These are phyloP conservation scores for Tachina fera DNA, from an alignment of 2,888 invertebrate species.

Conservation along the genomic window DNA sequence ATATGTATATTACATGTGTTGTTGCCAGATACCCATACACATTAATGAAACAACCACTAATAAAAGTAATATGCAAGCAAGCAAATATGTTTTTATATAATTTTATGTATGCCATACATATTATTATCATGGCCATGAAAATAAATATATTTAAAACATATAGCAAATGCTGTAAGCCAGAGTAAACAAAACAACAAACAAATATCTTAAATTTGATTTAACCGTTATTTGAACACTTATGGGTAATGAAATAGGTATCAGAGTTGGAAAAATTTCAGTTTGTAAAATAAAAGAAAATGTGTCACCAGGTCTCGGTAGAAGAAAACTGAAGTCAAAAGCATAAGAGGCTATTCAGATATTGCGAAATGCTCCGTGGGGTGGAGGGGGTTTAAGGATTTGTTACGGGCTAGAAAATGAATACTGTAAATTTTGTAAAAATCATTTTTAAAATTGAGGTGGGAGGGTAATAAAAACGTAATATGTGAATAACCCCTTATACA, in stretches of 20 bases:
- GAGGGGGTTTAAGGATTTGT: no score
- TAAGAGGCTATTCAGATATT: no score
- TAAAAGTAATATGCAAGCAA: neutral
- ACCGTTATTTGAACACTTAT: neutral
- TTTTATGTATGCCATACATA: neutral
- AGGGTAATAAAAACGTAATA: no score
- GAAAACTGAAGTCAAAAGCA: no score
- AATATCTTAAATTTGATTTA: neutral
- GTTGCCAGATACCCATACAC: slow-evolving; percentile 15
- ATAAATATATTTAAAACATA: slow-evolving; percentile 6
- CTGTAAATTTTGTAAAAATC: no score
- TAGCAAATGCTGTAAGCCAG: neutral
- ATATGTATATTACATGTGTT: neutral
- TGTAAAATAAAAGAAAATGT: no score
- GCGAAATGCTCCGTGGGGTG: no score
- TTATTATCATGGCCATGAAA: slow-evolving; percentile 47
- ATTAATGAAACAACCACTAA: slow-evolving; percentile 21
- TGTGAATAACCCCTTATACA: no score
- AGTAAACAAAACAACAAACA: slow-evolving; percentile 21
- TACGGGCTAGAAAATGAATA: no score
- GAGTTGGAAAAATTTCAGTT: no score
- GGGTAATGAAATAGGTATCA: neutral
- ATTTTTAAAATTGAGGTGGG: no score
- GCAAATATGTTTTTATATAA: slow-evolving; percentile 2
- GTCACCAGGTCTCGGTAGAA: no score